Conservation (phyloP, 2,888 invertebrate genomes). For the Malacosoma neustria region DNA sequence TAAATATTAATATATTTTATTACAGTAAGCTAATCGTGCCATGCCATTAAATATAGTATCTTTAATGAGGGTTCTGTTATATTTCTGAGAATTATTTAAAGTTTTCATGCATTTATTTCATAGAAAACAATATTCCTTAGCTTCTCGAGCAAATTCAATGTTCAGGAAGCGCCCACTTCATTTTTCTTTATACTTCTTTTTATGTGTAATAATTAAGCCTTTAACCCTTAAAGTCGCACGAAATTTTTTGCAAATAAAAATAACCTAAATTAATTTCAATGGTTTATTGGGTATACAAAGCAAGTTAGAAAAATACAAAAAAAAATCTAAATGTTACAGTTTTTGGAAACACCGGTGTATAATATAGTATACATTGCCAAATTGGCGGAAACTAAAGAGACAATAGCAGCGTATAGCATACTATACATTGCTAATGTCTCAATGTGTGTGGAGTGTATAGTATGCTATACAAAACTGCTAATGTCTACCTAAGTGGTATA, state of each 20-base stretch:
- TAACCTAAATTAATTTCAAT: too few relatives aligned
- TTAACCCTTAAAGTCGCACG: too few relatives aligned
- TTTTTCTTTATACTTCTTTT: neutral
- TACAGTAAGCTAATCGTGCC: neutral
- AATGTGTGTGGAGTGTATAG: neutral
- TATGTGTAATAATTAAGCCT: neutral
- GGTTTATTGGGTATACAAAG: too few relatives aligned
- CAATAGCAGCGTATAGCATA: neutral
- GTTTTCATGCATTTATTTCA: neutral
- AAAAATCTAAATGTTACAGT: too few relatives aligned
- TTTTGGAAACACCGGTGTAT: too few relatives aligned
- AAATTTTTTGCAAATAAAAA: too few relatives aligned
- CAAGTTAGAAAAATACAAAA: too few relatives aligned
- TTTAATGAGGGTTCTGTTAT: too few relatives aligned
- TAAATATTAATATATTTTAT: neutral
- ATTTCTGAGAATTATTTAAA: too few relatives aligned
- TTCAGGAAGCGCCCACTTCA: neutral
- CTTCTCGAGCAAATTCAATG: neutral
- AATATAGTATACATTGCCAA: too few relatives aligned
- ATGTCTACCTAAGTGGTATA: neutral
- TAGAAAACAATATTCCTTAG: neutral
- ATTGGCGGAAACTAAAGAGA: too few relatives aligned
- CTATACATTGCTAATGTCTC: slow-evolving; percentile 2
- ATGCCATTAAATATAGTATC: too few relatives aligned
- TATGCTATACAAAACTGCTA: neutral